Base-by-base conservation (phyloP, 2,113 vertebrate species). In the Eurystomus gularis region DNA sequence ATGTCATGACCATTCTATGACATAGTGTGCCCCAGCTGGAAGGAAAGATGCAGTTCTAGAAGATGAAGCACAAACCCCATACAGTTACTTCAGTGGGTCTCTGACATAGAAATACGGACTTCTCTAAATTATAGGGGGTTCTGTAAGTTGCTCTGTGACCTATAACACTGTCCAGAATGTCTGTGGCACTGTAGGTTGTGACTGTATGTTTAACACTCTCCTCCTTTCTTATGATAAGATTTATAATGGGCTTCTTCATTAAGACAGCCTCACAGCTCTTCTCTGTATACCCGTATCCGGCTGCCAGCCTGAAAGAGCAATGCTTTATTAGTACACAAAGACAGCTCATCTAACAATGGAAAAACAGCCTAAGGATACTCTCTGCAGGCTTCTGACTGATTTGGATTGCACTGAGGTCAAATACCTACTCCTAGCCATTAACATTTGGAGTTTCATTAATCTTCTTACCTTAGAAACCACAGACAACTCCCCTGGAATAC, bases 371-470 rank as follows among this genome's bases (percentile, higher is more conserved):
- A 62, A 72, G 80, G 90, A 75, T 82, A 91, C 83, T 94, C 60
- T 89, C 71, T 83, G 88, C 85, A 93, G 94, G 84, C 51, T 86
- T 88, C 91, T 86, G 76, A 93, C 86, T 93, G 93, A 88, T 64
- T 85, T 66, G 88, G 48, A 92, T 66, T 79, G 23, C 76, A 86
- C 62, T 57, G 48, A 91, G 91, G 95, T 95, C 35, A 93, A 90
- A 96, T 82, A 95, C 46, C 61, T 85, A 71, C 60, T 88, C 77
- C 71, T 60, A 94, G 92, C 73, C 86, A 96, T 66, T 42, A 96
- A 89, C 77, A 77, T 40, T 3, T 82, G 78, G 61, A 92, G 80
- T 69, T 93, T 91, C 94, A 97, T 97, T 97, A 71, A 97, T 97
- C 93, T 88, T 93, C 71, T 90, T 90, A 95, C 95, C 58, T 84